Conservation (phyloP, 30 jellyfish, hydroid and myxozoan genomes). For the Aurelia sp. region DNA sequence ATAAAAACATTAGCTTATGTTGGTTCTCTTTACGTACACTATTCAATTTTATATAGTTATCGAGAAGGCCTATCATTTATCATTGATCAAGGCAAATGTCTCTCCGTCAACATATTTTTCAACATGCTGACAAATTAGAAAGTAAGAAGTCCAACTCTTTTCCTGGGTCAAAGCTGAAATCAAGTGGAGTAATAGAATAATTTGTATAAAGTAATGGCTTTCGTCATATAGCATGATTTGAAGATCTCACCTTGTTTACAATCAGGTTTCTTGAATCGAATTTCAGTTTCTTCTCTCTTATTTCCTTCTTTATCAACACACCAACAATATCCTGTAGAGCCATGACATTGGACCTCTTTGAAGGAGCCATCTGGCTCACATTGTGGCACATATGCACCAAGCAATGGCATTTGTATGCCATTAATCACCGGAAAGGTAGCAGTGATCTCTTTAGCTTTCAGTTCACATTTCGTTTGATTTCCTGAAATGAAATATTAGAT, state of each 20-base stretch:
- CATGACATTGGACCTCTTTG: constrained; percentile 75
- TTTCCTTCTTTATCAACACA: constrained; percentile 66
- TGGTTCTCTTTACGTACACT: too few species aligned
- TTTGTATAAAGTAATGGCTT: too few species aligned
- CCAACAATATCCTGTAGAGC: constrained; percentile 79
- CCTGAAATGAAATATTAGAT: background rate
- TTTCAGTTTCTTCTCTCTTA: constrained; percentile 39
- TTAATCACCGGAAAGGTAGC: background rate
- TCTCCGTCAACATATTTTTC: too few species aligned
- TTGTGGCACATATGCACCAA: constrained; percentile 75
- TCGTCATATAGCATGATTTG: too few species aligned
- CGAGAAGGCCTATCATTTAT: too few species aligned
- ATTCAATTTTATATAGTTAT: too few species aligned
- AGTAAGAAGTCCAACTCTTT: too few species aligned
- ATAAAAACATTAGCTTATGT: too few species aligned
- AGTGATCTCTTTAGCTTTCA: background rate
- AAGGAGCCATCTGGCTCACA: constrained; percentile 73
- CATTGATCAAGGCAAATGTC: too few species aligned
- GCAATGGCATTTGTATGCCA: constrained; percentile 12
- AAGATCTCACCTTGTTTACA: constrained; percentile 48
- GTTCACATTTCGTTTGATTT: constrained; percentile 21
- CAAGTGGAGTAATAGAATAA: too few species aligned
- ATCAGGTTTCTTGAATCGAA: constrained; percentile 47
- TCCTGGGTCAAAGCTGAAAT: too few species aligned
- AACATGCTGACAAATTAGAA: too few species aligned